phyloP scores from a whole-genome alignment of 2,888 invertebrate genomes.

The Boloria euphrosyne region DNA sequence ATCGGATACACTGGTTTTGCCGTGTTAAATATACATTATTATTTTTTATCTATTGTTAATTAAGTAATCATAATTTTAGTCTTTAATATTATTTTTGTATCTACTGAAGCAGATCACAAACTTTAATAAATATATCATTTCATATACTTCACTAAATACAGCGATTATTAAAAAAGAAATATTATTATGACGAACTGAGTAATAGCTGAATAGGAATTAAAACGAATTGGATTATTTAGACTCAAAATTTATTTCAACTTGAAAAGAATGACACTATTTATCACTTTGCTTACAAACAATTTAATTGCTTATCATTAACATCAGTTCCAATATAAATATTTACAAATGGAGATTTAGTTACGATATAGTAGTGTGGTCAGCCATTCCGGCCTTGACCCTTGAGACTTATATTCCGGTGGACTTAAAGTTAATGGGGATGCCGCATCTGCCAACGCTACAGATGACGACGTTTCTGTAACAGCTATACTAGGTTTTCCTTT shows the following conservation, averaged over 20 bases:
- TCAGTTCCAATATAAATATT: constrained; percentile 67
- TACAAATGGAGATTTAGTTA: constrained; percentile 56
- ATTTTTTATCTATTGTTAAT: constrained; percentile 6
- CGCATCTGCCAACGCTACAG: constrained; percentile 68
- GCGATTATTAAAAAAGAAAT: too few species aligned
- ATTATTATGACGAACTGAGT: too few species aligned
- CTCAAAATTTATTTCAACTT: constrained; percentile 73
- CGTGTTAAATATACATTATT: constrained; percentile 10
- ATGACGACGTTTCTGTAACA: constrained; percentile 75
- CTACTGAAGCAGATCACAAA: too few species aligned
- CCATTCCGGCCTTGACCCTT: constrained; percentile 72
- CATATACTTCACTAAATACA: too few species aligned
- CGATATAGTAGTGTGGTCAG: constrained; percentile 73
- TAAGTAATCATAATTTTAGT: too few species aligned
- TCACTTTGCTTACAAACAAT: constrained; percentile 69
- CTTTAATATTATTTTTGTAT: too few species aligned
- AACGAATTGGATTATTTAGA: constrained; percentile 30
- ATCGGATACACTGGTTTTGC: constrained; percentile 8
- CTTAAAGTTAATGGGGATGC: constrained; percentile 70
- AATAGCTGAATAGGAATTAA: neutral
- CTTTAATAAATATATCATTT: too few species aligned
- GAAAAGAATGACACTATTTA: constrained; percentile 65
- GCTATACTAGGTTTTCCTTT: constrained; percentile 82
- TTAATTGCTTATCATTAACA: constrained; percentile 61
- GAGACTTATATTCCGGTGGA: constrained; percentile 69